These are phyloP conservation scores for Tokudaia tokunoshimensis DNA, from an alignment of 2,797 vertebrate genomes.

Conservation along the genomic window DNA sequence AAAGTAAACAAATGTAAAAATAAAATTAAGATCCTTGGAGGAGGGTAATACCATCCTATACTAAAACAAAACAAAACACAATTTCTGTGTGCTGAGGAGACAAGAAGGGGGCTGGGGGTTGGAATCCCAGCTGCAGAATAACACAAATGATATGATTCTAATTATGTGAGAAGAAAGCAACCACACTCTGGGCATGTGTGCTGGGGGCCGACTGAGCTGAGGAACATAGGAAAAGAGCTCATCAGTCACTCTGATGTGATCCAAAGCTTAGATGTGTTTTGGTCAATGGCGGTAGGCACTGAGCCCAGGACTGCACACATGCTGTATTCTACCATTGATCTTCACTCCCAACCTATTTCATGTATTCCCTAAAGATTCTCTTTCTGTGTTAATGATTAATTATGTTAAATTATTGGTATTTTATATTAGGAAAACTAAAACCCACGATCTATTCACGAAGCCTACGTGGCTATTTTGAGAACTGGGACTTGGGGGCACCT, in stretches of 20 bases:
- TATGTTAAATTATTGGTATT: constrained; percentile 46
- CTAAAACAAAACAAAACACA: not conserved
- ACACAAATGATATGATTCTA: not conserved
- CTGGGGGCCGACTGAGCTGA: not conserved
- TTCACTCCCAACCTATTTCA: not conserved
- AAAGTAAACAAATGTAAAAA: not conserved
- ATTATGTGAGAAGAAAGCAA: constrained; percentile 35
- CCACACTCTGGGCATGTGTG: not conserved
- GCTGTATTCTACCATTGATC: not conserved
- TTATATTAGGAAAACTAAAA: constrained; percentile 51
- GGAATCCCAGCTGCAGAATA: not conserved
- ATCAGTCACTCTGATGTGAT: not conserved
- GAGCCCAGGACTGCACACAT: not conserved
- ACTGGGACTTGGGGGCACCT: not conserved
- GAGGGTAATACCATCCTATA: not conserved
- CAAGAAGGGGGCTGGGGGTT: not conserved
- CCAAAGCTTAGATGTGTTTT: not conserved
- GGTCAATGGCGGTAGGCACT: not conserved
- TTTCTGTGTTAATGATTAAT: not conserved
- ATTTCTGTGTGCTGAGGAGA: not conserved
- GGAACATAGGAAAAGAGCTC: not conserved
- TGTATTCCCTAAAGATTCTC: not conserved
- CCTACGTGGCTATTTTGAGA: constrained; percentile 22
- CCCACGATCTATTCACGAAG: not conserved
- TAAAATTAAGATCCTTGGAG: not conserved